A percentile compares a stretch with the other conserved stretches of the same genome.
These are phyloP conservation scores for Carduelis carduelis DNA, from an alignment of 2,797 vertebrate species.

Conservation along the genomic window DNA sequence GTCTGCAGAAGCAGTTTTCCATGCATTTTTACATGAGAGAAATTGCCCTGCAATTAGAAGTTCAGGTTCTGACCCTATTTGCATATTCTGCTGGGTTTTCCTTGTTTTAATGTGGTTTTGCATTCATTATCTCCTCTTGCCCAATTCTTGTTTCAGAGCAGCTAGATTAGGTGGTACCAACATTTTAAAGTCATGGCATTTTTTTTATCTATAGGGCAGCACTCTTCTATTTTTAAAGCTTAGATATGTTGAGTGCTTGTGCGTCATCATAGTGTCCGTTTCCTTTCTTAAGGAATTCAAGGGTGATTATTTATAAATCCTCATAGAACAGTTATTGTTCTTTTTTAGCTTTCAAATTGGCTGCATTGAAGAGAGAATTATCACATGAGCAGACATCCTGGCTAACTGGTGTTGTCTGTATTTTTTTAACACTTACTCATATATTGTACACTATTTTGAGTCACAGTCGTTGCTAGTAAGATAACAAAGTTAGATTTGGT, in stretches of 20 bases:
- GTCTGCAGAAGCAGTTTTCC: background rate
- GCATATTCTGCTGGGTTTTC: background rate
- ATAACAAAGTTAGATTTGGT: background rate
- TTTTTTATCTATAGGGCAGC: constrained; percentile 70
- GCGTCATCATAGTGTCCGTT: constrained; percentile 84
- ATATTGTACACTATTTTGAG: background rate
- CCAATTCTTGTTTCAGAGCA: background rate
- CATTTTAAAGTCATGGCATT: background rate
- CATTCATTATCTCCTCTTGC: background rate
- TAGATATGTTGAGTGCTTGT: constrained; percentile 75
- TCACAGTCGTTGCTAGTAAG: background rate
- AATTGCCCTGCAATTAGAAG: background rate
- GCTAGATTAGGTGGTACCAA: background rate
- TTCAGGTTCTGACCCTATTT: background rate
- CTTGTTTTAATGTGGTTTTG: background rate
- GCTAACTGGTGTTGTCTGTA: constrained; percentile 44
- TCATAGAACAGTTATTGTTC: constrained; percentile 81
- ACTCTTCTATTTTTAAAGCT: constrained; percentile 80
- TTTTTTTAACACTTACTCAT: constrained; percentile 14
- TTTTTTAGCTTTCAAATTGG: constrained; percentile 73
- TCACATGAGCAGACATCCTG: constrained; percentile 81
- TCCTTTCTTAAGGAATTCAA: constrained; percentile 86
- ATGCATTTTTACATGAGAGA: background rate
- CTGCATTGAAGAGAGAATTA: constrained; percentile 74
- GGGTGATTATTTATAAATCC: constrained; percentile 86